phyloP scores from a whole-genome alignment of 2,113 vertebrate genomes.

The Pluvialis apricaria region DNA sequence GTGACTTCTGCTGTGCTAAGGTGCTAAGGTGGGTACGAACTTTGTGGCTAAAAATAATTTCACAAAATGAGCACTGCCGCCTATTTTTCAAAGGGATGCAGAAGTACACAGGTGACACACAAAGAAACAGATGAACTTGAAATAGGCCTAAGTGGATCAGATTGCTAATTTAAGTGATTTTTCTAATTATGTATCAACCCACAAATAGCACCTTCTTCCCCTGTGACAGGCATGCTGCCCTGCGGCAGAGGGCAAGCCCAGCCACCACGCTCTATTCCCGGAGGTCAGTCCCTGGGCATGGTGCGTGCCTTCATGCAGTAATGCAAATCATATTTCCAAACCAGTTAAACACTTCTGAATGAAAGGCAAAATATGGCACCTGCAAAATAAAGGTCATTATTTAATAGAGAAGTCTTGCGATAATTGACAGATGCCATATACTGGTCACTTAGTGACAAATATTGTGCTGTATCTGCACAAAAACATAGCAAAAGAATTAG shows the following conservation, averaged over 20 bases:
- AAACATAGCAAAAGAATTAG: background rate
- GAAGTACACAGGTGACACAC: background rate
- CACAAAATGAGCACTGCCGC: background rate
- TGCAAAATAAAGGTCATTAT: background rate
- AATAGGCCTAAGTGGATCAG: background rate
- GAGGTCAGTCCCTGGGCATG: background rate
- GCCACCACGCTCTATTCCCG: fast-evolving
- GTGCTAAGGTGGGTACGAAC: background rate
- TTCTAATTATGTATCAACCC: background rate
- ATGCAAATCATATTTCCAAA: background rate
- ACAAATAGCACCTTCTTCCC: background rate
- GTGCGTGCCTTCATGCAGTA: background rate
- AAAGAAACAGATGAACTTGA: background rate
- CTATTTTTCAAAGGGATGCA: background rate
- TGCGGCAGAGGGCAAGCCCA: fast-evolving
- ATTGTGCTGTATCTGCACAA: background rate
- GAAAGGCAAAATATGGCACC: background rate
- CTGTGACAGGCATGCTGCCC: fast-evolving
- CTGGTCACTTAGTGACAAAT: background rate
- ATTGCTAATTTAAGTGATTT: background rate
- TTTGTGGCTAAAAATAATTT: background rate
- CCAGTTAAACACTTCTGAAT: background rate
- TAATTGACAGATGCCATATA: background rate
- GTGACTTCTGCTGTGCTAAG: background rate
- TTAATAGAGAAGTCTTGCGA: background rate